A percentile compares a stretch with the other conserved stretches of the same genome.
phyloP scores from a whole-genome alignment of 2,888 invertebrate species.

The Agrotis segetum region DNA sequence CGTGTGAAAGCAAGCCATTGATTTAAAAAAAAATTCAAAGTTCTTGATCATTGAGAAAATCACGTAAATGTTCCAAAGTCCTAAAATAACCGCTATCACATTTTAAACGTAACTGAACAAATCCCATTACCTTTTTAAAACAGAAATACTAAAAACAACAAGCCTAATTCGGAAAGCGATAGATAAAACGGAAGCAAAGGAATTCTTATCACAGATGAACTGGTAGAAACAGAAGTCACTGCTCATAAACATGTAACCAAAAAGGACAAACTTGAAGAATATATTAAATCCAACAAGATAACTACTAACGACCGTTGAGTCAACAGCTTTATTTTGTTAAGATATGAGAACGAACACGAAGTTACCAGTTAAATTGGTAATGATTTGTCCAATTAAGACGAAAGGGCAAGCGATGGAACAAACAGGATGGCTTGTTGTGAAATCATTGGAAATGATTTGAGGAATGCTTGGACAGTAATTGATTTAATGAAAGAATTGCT shows the following conservation, averaged over 20 bases:
- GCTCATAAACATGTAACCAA: constrained; percentile 45
- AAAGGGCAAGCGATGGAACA: constrained; percentile 73
- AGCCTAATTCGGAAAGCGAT: neutral
- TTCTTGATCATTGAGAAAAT: neutral
- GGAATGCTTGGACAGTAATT: constrained; percentile 61
- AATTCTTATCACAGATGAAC: constrained; percentile 36
- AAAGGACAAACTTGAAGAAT: constrained; percentile 36
- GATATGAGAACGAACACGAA: constrained; percentile 74
- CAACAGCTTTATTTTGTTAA: constrained; percentile 79
- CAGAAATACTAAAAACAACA: neutral
- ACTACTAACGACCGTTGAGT: constrained; percentile 69
- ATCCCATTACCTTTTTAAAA: constrained; percentile 1
- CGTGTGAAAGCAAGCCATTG: neutral
- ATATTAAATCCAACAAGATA: constrained; percentile 56
- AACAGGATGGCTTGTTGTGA: constrained; percentile 72
- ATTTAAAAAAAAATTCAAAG: neutral
- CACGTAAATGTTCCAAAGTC: neutral
- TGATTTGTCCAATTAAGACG: constrained; percentile 86
- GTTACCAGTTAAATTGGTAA: constrained; percentile 80
- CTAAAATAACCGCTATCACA: neutral
- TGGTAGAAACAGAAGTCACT: constrained; percentile 25
- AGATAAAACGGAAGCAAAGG: constrained; percentile 26
- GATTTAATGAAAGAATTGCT: constrained; percentile 62
- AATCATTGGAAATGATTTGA: constrained; percentile 73
- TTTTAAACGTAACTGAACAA: neutral